phyloP scores from a whole-genome alignment of 2,888 invertebrate genomes.

The Kryphioiulus occultus region DNA sequence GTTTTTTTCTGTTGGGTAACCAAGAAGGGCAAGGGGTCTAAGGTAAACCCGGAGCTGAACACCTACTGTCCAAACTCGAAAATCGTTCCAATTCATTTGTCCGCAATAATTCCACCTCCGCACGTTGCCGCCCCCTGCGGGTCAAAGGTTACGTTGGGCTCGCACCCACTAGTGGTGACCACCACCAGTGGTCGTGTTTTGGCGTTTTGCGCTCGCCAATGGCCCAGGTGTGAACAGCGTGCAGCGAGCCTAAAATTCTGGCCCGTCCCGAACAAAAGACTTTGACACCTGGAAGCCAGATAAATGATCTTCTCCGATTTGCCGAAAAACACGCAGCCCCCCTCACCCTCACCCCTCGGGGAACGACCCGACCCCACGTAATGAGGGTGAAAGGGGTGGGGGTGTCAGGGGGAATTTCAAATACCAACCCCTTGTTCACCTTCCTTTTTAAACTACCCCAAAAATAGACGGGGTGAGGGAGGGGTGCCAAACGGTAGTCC shows the following conservation, averaged over 20 bases:
- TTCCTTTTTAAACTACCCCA: not conserved
- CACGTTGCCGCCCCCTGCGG: no score
- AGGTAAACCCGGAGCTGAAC: no score
- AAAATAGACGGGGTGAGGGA: not conserved
- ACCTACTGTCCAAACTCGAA: no score
- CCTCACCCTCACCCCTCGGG: not conserved
- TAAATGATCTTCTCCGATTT: constrained; percentile 44
- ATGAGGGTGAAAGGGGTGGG: not conserved
- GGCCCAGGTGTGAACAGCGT: constrained; percentile 43
- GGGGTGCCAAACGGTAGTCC: no score
- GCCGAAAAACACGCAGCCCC: not conserved
- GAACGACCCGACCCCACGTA: not conserved
- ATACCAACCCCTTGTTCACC: not conserved
- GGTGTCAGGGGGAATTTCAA: not conserved
- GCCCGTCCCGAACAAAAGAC: constrained; percentile 10
- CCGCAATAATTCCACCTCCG: no score
- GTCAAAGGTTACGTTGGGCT: no score
- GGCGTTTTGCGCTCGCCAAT: not conserved
- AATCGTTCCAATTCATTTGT: no score
- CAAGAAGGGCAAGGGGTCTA: no score
- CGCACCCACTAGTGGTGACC: no score
- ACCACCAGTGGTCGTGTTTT: constrained; percentile 35
- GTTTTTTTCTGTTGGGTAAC: no score
- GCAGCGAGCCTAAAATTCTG: not conserved
- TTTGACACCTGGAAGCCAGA: constrained; percentile 48